Evolutionary conservation across 1,140 invertebrate genomes (phyloP).

Genomic region (Diplogasteroides magnus): DNA sequence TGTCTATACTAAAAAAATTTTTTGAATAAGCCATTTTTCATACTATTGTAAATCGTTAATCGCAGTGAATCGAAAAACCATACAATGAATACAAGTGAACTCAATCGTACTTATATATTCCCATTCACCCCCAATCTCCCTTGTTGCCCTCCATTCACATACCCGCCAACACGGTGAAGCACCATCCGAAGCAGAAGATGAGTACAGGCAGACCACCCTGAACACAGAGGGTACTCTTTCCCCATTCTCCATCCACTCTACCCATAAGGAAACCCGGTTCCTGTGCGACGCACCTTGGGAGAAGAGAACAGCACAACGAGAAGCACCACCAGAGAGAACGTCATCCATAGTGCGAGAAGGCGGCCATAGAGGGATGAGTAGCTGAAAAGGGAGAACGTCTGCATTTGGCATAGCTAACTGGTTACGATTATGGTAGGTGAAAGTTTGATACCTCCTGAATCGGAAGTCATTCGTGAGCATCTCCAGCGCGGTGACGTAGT

Average conservation of each 20-base stretch:
- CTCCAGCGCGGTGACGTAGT: conserved; percentile 21
- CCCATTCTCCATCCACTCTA: too few relatives aligned
- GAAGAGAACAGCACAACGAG: conserved; percentile 13
- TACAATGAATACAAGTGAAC: too few relatives aligned
- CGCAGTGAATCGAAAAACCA: too few relatives aligned
- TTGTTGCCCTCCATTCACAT: too few relatives aligned
- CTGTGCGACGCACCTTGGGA: neutral
- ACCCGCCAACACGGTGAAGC: neutral
- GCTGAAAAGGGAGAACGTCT: neutral
- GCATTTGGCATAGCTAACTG: neutral
- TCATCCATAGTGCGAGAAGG: conserved; percentile 23
- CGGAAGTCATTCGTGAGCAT: conserved; percentile 14
- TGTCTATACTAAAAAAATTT: too few relatives aligned
- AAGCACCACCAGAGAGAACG: conserved; percentile 10
- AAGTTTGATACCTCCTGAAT: conserved; percentile 23
- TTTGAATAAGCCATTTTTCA: too few relatives aligned
- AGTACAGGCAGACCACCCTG: conserved; percentile 26
- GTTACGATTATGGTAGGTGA: too few relatives aligned
- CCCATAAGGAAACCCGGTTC: neutral
- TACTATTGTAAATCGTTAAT: too few relatives aligned
- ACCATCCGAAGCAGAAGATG: conserved; percentile 27
- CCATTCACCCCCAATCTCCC: too few relatives aligned
- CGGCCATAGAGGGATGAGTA: conserved; percentile 21
- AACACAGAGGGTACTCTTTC: too few relatives aligned
- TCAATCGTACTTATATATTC: too few relatives aligned